Percentiles rank a stretch among this genome's conserved stretches.
Evolutionary conservation across 1,140 invertebrate genomes (phyloP).

Genomic region (Drosophila arawakana): DNA sequence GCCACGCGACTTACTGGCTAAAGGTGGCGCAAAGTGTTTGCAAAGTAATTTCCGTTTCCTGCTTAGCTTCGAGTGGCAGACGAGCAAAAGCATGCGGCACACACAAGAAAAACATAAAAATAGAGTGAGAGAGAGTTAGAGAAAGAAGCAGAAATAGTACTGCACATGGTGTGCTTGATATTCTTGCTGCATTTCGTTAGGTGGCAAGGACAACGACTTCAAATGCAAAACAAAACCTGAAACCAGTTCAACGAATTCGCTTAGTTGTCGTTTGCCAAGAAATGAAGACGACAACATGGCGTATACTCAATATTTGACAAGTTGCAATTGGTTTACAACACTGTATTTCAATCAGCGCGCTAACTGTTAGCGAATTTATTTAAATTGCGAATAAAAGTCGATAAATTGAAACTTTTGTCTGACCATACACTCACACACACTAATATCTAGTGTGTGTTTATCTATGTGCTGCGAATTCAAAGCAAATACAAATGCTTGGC

Average conservation of each 20-base stretch:
- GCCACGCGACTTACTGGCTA: conserved; percentile 48
- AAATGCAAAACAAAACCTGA: conserved; percentile 54
- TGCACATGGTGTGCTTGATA: conserved; percentile 15
- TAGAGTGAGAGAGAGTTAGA: neutral
- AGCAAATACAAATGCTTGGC: conserved; percentile 12
- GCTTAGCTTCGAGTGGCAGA: conserved; percentile 73
- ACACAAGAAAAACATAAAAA: neutral
- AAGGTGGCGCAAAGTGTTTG: conserved; percentile 76
- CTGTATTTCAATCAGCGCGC: conserved; percentile 51
- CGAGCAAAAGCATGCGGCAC: conserved; percentile 22
- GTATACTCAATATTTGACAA: conserved; percentile 24
- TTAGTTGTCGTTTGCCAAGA: conserved; percentile 15
- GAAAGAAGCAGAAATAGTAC: too few relatives aligned
- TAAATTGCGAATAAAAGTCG: conserved; percentile 54
- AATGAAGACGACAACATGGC: conserved; percentile 25
- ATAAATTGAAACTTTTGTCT: conserved; percentile 31
- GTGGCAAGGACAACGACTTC: conserved; percentile 30
- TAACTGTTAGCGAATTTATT: conserved; percentile 48
- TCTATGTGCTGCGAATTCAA: conserved; percentile 4
- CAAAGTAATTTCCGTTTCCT: conserved; percentile 83
- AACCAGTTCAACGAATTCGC: conserved; percentile 39
- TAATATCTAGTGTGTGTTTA: neutral
- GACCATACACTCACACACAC: conserved; percentile 20
- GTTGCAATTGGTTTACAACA: neutral
- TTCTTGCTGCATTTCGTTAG: conserved; percentile 59